A percentile compares a stretch with the other conserved stretches of the same genome.
Conservation (phyloP, 2,113 vertebrate species). For the Siphamia tubifer region DNA sequence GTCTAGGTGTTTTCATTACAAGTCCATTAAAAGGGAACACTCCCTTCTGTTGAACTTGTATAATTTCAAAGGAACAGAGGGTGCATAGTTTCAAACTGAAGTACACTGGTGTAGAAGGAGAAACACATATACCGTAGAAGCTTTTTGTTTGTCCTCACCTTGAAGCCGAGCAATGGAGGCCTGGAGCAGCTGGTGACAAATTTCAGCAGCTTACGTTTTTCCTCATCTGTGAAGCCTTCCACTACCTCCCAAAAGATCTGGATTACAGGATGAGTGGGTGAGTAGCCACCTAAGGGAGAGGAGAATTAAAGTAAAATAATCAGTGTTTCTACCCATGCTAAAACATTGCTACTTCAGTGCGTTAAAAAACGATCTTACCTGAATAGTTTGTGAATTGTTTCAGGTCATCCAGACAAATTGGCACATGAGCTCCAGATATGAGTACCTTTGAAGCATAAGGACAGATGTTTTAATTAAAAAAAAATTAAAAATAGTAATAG, state of each 20-base stretch:
- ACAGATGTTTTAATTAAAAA: background rate
- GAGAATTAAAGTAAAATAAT: background rate
- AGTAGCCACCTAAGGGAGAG: constrained; percentile 86
- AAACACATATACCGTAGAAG: background rate
- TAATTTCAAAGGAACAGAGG: background rate
- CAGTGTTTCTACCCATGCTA: background rate
- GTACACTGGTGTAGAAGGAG: too few relatives aligned
- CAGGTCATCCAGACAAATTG: constrained; percentile 94
- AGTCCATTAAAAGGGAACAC: constrained; percentile 43
- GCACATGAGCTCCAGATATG: constrained; percentile 96
- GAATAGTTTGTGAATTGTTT: constrained; percentile 99
- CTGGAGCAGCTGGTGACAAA: constrained; percentile 98
- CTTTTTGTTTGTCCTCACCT: constrained; percentile 76
- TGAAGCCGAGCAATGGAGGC: constrained; percentile 95
- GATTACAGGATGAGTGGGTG: constrained; percentile 94
- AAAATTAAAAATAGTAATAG: too few relatives aligned
- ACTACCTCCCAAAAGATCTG: constrained; percentile 97
- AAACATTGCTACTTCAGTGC: too few relatives aligned
- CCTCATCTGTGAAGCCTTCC: constrained; percentile 95
- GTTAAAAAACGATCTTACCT: constrained; percentile 82
- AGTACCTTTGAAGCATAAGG: constrained; percentile 81
- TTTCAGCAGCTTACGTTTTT: constrained; percentile 94
- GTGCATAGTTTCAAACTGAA: background rate
- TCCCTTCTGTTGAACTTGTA: constrained; percentile 7
- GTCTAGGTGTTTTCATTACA: constrained; percentile 57